A percentile compares a stretch with the other conserved stretches of the same genome.
Evolutionary conservation across 53 echinoderm and acorn worm genomes (phyloP).

Genomic region (Paracentrotus lividus): DNA sequence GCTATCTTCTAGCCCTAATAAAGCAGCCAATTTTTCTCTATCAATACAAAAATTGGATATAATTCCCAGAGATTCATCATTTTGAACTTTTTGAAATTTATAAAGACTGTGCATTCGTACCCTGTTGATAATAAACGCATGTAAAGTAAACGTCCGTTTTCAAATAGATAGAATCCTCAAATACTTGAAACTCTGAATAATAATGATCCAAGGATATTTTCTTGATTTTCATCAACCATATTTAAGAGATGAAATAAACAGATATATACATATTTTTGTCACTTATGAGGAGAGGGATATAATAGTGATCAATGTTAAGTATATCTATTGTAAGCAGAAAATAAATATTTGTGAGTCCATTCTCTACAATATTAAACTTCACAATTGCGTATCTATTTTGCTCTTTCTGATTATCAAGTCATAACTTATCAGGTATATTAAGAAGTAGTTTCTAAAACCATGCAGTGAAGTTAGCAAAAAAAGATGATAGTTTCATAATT

Average conservation of each 20-base stretch:
- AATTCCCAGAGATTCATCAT: not conserved
- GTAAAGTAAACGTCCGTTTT: not conserved
- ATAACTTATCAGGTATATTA: not conserved
- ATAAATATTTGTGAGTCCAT: not conserved
- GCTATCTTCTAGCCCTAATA: no score
- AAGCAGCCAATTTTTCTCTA: no score
- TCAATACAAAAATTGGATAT: not conserved
- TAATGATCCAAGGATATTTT: not conserved
- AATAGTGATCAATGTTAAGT: not conserved
- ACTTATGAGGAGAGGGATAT: not conserved
- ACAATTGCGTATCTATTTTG: no score
- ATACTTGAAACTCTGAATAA: not conserved
- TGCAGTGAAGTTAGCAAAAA: not conserved
- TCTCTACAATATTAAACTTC: not conserved
- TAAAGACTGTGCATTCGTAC: not conserved
- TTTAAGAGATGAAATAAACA: not conserved
- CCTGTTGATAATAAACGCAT: not conserved
- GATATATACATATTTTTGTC: not conserved
- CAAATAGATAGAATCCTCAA: not conserved
- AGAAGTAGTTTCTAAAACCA: not conserved
- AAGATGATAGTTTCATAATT: not conserved
- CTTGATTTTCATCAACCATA: not conserved
- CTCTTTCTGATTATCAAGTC: not conserved
- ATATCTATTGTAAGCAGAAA: not conserved
- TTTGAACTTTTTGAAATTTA: not conserved